Evolutionary conservation across 2,888 invertebrate genomes (phyloP).

Genomic region (Merodon equestris): DNA sequence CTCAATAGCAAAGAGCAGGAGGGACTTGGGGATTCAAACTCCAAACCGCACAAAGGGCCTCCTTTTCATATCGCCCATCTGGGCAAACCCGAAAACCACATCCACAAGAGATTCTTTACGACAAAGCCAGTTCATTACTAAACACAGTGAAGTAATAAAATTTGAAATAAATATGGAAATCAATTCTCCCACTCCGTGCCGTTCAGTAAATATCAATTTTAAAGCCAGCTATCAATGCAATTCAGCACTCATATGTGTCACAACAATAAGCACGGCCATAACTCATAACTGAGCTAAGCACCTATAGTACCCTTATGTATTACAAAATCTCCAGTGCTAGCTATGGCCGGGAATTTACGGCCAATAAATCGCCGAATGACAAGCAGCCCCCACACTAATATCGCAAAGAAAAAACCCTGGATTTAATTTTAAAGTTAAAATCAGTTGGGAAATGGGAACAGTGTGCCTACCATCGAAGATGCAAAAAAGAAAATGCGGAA

Average conservation of each 20-base stretch:
- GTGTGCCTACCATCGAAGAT: neutral
- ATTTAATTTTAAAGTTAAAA: slow-evolving; percentile 42
- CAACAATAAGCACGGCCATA: slow-evolving; percentile 37
- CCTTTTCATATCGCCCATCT: too few species aligned
- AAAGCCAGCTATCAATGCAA: slow-evolving; percentile 5
- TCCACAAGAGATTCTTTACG: too few species aligned
- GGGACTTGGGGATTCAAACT: too few species aligned
- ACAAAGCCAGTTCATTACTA: too few species aligned
- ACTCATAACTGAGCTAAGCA: slow-evolving; percentile 19
- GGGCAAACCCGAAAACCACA: too few species aligned
- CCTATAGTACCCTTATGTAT: slow-evolving; percentile 7
- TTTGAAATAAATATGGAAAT: too few species aligned
- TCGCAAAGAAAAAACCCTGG: slow-evolving; percentile 12
- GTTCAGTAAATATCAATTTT: slow-evolving; percentile 35
- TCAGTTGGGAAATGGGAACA: slow-evolving; percentile 34
- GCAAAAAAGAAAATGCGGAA: neutral
- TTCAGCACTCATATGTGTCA: neutral
- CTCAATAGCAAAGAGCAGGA: too few species aligned
- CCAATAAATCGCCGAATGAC: slow-evolving; percentile 57
- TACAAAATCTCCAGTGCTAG: too few species aligned
- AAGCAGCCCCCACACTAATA: slow-evolving; percentile 8
- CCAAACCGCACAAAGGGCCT: too few species aligned
- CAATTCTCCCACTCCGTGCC: too few species aligned
- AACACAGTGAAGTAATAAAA: neutral
- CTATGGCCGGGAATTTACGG: slow-evolving; percentile 35